Evolutionary conservation across 2,888 invertebrate genomes (phyloP), one percentile per base, ranked within the genome.

Genomic region (Cataglyphis cursor): DNA sequence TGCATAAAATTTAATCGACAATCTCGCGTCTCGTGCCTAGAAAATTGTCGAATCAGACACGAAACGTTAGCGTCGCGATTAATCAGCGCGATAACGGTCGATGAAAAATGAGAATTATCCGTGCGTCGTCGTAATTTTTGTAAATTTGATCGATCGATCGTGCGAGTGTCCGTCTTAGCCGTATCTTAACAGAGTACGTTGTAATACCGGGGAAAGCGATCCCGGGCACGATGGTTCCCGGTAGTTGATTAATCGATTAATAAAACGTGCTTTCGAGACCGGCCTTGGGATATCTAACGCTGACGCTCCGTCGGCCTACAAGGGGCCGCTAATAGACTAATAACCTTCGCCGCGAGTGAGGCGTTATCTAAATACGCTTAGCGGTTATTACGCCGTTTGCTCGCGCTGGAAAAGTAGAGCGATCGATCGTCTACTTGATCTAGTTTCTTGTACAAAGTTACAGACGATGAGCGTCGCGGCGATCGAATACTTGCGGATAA

Each of bases 361-460:
- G 75, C 84, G 75, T 86, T 88, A 87, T 88, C 87, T 87, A 85
- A 90, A 87, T 80, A 88, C 84, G 82, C 66, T 80, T 78, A 57
- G 51, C 82, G 51, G 84, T 86, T 88, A 87, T 87, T 89, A 89
- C 86, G 87, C 88, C 85, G 84, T 80, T 85, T 81, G 41, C 86
- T 82, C 83, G 82, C 86, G 82, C 86, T 85, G 66, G 82, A 86
- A 90, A 90, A 88, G 86, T 90, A 54, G 88, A 87, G 70, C 90
- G 86, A 90, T 90, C 89, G 90, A 90, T 90, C 84, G 80, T 51
- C 81, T 83, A 80, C 83, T 86, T 84, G 88, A 81, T 85, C 89
- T 74, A 89, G 88, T 89, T 89, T 78, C 81, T 66, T 66, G 38
- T 70, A 44, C 51, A 9, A n/a, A 85, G 65, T 88, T 85, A 66